Conservation (phyloP, 2,888 invertebrate genomes). For the Cataglyphis albicans region DNA sequence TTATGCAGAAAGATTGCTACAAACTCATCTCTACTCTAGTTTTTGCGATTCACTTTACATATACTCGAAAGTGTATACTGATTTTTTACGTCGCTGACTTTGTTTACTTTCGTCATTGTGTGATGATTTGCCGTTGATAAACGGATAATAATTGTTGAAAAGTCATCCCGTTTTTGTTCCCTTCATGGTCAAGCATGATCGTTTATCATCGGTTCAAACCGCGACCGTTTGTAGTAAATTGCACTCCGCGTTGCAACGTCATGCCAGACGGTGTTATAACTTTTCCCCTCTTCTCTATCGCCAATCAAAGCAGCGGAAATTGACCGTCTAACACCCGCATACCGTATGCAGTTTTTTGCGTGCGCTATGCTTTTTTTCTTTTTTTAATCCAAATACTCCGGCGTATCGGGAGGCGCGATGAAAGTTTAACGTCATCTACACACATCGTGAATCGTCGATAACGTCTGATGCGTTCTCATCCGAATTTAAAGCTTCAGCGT, state of each 20-base stretch:
- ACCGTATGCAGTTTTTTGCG: conserved; percentile 62
- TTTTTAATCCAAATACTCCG: conserved; percentile 39
- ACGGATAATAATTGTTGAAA: conserved; percentile 66
- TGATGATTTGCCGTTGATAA: conserved; percentile 27
- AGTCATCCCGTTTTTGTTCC: conserved; percentile 69
- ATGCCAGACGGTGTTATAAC: conserved; percentile 77
- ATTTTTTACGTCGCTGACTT: conserved; percentile 22
- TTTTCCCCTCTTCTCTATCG: conserved; percentile 70
- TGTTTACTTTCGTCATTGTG: conserved; percentile 31
- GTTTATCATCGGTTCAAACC: conserved; percentile 76
- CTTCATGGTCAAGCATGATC: conserved; percentile 71
- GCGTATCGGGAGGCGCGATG: conserved; percentile 39
- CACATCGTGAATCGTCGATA: conserved; percentile 45
- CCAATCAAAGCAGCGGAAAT: conserved; percentile 77
- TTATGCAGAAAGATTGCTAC: background rate
- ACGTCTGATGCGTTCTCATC: conserved; percentile 45
- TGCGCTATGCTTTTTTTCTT: conserved; percentile 34
- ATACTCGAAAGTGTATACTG: background rate
- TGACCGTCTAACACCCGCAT: conserved; percentile 72
- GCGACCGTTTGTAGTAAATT: conserved; percentile 74
- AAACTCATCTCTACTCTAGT: background rate
- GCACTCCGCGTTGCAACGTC: conserved; percentile 69
- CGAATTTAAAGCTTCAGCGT: conserved; percentile 43
- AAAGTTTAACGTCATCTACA: conserved; percentile 52
- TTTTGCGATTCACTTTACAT: background rate